These are phyloP conservation scores for Gallinago jamesoni DNA, from an alignment of 2,113 vertebrate species.

Conservation along the genomic window DNA sequence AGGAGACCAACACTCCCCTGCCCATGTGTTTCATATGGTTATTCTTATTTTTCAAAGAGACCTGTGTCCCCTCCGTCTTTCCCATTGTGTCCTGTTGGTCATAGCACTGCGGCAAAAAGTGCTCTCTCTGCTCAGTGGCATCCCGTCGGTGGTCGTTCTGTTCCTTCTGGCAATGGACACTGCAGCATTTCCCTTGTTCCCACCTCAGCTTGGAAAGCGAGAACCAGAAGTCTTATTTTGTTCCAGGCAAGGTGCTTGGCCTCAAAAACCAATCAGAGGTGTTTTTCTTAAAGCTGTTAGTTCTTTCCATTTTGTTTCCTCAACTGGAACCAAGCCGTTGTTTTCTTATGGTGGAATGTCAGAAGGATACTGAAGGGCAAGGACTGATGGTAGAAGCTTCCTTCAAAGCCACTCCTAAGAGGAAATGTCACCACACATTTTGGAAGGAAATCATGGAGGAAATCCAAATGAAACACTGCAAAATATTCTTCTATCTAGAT, in stretches of 20 bases:
- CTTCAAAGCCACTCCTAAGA: background rate
- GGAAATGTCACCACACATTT: background rate
- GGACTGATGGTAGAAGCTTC: background rate
- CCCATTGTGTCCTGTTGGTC: constrained; percentile 43
- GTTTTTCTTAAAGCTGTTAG: background rate
- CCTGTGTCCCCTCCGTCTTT: constrained; percentile 8
- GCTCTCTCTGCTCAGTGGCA: constrained; percentile 27
- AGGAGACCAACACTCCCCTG: background rate
- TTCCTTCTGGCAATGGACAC: constrained; percentile 35
- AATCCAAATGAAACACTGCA: constrained; percentile 25
- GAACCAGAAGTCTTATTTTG: background rate
- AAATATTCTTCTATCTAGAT: constrained; percentile 28
- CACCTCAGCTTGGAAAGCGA: background rate
- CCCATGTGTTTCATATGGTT: constrained; percentile 40
- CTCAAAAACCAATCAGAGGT: background rate
- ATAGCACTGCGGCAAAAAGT: background rate
- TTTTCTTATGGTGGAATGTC: background rate
- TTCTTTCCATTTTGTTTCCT: constrained; percentile 44
- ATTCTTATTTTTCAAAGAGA: constrained; percentile 55
- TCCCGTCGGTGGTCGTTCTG: background rate
- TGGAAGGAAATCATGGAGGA: constrained; percentile 10
- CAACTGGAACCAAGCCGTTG: background rate
- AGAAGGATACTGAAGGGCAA: background rate
- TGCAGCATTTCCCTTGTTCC: background rate
- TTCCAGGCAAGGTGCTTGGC: background rate